Evolutionary conservation across 2,888 invertebrate species (phyloP), one percentile per base, ranked within the genome.

Genomic region (Microchrysa polita): DNA sequence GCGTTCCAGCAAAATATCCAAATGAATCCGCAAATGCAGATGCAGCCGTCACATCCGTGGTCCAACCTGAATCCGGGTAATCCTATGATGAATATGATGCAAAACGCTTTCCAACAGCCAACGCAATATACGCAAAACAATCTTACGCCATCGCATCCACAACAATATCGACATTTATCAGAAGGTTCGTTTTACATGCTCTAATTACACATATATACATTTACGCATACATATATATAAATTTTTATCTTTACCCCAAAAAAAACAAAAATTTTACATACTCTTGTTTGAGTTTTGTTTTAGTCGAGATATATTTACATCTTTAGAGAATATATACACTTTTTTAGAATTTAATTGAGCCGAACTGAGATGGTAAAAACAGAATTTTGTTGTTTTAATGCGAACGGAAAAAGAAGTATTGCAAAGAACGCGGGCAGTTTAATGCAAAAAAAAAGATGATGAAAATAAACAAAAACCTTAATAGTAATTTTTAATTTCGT

Each of bases 101-200:
- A 53, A 77, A 81, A 73, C 48, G 22, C 65, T 48, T 65, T 65
- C 65, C 86, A 86, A 77, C 83, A 85, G 22, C 80, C 86, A 60
- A 85, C 85, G 7, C 85, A 84, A 75, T 87, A 85, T 10, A 48
- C 74, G 71, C 57, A 75, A 71, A 59, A 82, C 85, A 85, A 83
- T 84, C 81, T 85, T 84, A 82, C 86, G 84, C 80, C 82, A 85
- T 14, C 52, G 5, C 53, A 67, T 67, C 16, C 61, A 1, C 61
- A 61, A 61, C 67, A 67, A 87, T 83, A 87, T 86, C 87, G 87
- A 83, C 87, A 86, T 80, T 86, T 87, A 80, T 87, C 87, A 79
- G 87, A 87, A 88, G 87, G 87, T 88, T 86, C 87, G 87, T 88
- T 87, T 85, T 87, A 48, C 18, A 72, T 22, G 59, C 48, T 59